Evolutionary conservation across 2,888 invertebrate species (phyloP), one percentile per base, ranked within the genome.

Genomic region (Pristionchus mayeri): DNA sequence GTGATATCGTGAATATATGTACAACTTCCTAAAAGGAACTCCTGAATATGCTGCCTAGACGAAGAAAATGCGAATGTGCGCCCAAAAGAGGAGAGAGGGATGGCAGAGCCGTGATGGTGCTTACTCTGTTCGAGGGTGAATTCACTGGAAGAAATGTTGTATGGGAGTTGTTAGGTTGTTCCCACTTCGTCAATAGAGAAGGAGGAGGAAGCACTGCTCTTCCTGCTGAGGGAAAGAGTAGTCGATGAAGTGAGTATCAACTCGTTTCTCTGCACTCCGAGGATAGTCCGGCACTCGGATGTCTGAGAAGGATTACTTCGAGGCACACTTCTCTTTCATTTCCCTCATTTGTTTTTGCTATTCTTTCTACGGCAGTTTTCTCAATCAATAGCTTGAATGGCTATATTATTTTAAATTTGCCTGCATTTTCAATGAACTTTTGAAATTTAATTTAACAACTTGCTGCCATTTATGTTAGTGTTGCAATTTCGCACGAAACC

Each of bases 201-300:
- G 9, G 37, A 37, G 13, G 76, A 76, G 2, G 76, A 76, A 27
- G 48, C 76, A 76, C 76, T 76, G 76, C 76, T 76, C 24, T 76
- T 44, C 27, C 76, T 76, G 18, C 76, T 76, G 9, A 76, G 50
- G 13, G 76, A 40, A 24, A 79, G 52, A 34, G 54, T 79, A 9
- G 79, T 54, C 18, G 18, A 18, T 13, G 79, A 79, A n/a, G 54
- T 24, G 27, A 79, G 79, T 11, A 79, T 37, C 27, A 79, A 54
- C 24, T 79, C 52, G 30, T 79, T 52, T 21, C 79, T 34, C 34
- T 79, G 54, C 7, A 79, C 54, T 30, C 79, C 79, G 16, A 79
- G 79, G 24, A 79, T 79, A n/a, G 40, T 79, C n/a, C 79, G 79
- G 34, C 79, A 79, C 37, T 79, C 79, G 2, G 79, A 79, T 18